Evolutionary conservation across 64 coral and sea anemone genomes (phyloP).

Genomic region (Montipora sp.): DNA sequence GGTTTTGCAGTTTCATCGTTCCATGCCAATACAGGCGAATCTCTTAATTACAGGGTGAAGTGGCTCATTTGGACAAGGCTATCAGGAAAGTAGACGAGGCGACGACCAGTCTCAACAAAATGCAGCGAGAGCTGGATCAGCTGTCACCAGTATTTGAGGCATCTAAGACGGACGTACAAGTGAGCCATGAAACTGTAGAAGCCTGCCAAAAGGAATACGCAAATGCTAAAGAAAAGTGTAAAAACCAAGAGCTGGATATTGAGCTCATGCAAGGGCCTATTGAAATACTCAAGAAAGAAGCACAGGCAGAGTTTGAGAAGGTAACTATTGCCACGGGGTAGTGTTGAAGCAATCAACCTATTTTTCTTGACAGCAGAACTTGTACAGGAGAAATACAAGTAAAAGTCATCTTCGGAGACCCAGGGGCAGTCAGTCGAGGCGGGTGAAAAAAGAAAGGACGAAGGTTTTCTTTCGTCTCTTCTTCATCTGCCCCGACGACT

Average conservation of each 20-base stretch:
- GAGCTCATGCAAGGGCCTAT: constrained; percentile 87
- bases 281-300: constrained; percentile 77
- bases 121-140: constrained; percentile 81
- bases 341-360: no score
- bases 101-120: constrained; percentile 60
- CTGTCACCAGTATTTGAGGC: constrained; percentile 71
- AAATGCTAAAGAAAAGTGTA: constrained; percentile 78
- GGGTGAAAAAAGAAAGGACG: no score
- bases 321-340: constrained; percentile 2
- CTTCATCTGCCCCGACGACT: no score
- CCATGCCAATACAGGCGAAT: neutral
- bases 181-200: constrained; percentile 85
- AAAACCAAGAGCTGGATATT: constrained; percentile 90
- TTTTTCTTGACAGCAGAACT: no score
- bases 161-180: constrained; percentile 70
- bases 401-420: no score
- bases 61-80: constrained; percentile 65
- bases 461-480: no score
- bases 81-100: constrained; percentile 88
- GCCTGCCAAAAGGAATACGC: constrained; percentile 85
- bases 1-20: neutral
- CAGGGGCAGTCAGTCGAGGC: no score
- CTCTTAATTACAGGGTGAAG: constrained; percentile 52
- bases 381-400: no score
- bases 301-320: constrained; percentile 89